These are phyloP conservation scores for Ficedula albicollis DNA, from an alignment of 2,797 vertebrate species.

Conservation along the genomic window DNA sequence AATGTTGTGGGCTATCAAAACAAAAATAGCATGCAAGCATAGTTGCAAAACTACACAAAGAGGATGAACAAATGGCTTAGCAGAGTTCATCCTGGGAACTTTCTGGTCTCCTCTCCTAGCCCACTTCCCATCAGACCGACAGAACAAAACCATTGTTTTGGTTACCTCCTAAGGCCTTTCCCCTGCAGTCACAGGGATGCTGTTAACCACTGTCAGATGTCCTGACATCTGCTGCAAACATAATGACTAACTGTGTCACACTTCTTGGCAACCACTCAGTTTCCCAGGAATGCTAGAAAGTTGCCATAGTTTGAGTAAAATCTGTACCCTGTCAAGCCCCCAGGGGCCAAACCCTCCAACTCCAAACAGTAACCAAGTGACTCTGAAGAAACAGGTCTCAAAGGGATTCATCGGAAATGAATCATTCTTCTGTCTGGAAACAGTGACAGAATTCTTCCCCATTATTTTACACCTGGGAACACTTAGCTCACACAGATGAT, in stretches of 20 bases:
- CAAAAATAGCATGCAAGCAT: not conserved
- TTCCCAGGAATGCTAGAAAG: not conserved
- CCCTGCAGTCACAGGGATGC: not conserved
- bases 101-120: not conserved
- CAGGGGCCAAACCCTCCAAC: not conserved
- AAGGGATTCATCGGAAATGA: constrained; percentile 13
- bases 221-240: not conserved
- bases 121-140: not conserved
- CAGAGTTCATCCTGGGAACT: not conserved
- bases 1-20: not conserved
- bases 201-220: not conserved
- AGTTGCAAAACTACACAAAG: not conserved
- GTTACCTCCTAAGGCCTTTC: not conserved
- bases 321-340: not conserved
- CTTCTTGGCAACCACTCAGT: not conserved
- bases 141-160: not conserved
- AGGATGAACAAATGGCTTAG: not conserved
- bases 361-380: not conserved
- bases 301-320: not conserved
- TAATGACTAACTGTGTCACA: not conserved
- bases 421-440: not conserved
- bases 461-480: constrained; percentile 15
- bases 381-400: not conserved
- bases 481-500: not conserved
- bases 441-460: not conserved